These are phyloP conservation scores for Myopa testacea DNA, from an alignment of 2,888 invertebrate genomes.

Conservation along the genomic window DNA sequence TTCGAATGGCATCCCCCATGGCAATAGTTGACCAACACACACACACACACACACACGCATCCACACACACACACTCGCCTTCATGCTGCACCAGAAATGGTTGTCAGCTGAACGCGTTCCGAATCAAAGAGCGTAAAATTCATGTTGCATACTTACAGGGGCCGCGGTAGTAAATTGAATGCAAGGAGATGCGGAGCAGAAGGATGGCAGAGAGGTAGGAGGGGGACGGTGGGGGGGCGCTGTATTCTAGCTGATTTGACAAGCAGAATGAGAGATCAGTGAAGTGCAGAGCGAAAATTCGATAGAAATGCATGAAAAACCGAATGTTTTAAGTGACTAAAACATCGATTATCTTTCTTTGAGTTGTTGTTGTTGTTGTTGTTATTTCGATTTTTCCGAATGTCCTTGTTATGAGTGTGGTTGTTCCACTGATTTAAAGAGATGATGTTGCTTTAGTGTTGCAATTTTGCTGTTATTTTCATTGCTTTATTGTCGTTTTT, in stretches of 20 bases:
- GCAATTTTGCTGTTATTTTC: not conserved
- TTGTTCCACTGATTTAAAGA: not conserved
- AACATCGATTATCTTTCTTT: not conserved
- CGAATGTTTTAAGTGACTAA: too few species aligned
- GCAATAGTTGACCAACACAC: not conserved
- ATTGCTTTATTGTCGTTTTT: constrained; percentile 7
- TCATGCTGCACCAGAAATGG: not conserved
- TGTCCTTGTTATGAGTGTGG: too few species aligned
- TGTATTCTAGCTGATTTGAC: too few species aligned
- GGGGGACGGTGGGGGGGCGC: too few species aligned
- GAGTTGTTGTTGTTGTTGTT: not conserved
- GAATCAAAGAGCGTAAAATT: not conserved
- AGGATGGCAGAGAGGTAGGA: too few species aligned
- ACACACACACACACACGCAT: not conserved
- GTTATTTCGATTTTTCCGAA: not conserved
- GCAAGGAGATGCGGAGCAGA: too few species aligned
- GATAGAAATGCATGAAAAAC: too few species aligned
- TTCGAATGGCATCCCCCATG: too few species aligned
- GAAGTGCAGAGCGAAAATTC: too few species aligned
- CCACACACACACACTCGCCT: not conserved
- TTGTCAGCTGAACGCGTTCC: not conserved
- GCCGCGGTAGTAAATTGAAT: too few species aligned
- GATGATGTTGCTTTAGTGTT: not conserved
- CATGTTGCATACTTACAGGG: too few species aligned
- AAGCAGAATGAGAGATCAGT: too few species aligned